phyloP scores from a whole-genome alignment of 2,113 vertebrate genomes.

The Charadrius vociferus region DNA sequence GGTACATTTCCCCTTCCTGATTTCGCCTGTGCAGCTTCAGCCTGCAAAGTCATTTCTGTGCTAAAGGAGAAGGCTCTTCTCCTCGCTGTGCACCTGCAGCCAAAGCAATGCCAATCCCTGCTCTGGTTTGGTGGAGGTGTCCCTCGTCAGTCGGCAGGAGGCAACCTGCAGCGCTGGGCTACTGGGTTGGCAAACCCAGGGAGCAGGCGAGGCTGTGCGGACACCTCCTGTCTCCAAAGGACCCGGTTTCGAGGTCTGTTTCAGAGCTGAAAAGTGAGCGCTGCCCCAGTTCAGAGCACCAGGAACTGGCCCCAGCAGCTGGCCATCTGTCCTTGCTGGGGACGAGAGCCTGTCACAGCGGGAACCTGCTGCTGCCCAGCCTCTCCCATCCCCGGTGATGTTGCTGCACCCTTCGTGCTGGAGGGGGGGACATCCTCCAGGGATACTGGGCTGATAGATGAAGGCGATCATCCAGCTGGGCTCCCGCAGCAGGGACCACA shows the following conservation, averaged over 20 bases:
- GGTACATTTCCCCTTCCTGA: neutral
- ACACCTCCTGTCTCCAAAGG: neutral
- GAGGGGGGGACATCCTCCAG: neutral
- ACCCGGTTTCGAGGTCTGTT: accelerated
- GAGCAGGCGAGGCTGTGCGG: neutral
- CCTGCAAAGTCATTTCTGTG: neutral
- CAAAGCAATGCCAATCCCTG: neutral
- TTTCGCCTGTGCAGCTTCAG: neutral
- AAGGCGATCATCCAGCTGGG: slow-evolving; percentile 5
- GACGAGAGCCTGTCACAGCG: neutral
- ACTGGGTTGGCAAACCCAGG: neutral
- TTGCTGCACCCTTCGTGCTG: neutral
- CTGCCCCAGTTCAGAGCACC: neutral
- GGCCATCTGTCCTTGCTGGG: neutral
- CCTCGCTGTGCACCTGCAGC: neutral
- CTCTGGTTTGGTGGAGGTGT: neutral
- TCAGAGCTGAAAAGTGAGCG: neutral
- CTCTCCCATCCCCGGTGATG: neutral
- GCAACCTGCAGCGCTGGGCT: neutral
- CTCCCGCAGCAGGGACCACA: neutral
- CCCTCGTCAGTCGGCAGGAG: accelerated
- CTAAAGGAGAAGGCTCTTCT: neutral
- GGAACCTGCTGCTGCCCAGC: accelerated
- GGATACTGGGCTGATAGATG: neutral
- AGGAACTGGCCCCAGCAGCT: neutral